Conservation (phyloP, 1,140 invertebrate species). For the Anastrepha obliqua region DNA sequence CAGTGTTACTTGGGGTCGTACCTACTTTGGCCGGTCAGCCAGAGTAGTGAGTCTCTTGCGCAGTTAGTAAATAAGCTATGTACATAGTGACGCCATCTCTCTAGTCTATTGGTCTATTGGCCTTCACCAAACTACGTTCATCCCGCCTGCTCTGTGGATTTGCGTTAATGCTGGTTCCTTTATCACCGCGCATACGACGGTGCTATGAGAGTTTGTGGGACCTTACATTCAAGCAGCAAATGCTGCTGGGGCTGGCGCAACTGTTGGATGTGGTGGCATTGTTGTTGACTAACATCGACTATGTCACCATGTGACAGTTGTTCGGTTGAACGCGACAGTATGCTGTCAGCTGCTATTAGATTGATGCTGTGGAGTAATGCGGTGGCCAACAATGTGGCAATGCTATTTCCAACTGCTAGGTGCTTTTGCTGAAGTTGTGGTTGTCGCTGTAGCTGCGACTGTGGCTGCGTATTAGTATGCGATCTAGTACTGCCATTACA, state of each 20-base stretch:
- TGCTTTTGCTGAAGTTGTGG: constrained; percentile 14
- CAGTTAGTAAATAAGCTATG: too few relatives aligned
- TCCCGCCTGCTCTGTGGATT: not conserved
- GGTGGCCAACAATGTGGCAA: not conserved
- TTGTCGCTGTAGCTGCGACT: not conserved
- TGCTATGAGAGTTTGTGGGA: not conserved
- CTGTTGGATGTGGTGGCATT: not conserved
- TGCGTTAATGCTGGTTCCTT: not conserved
- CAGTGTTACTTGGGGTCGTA: not conserved
- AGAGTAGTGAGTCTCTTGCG: not conserved
- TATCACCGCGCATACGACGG: constrained; percentile 5
- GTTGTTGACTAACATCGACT: not conserved
- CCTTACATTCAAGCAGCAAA: not conserved
- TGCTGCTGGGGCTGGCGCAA: not conserved
- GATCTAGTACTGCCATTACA: too few relatives aligned
- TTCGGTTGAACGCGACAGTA: not conserved
- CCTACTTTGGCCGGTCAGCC: not conserved
- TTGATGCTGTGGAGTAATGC: not conserved
- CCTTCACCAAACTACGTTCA: too few relatives aligned
- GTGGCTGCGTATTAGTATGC: not conserved
- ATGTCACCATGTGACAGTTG: not conserved
- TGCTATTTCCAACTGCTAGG: constrained; percentile 7
- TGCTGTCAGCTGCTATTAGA: not conserved
- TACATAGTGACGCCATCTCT: too few relatives aligned
- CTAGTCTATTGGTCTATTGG: too few relatives aligned